Evolutionary conservation across 1,140 invertebrate genomes (phyloP).

Genomic region (Pseudoatta argentina): DNA sequence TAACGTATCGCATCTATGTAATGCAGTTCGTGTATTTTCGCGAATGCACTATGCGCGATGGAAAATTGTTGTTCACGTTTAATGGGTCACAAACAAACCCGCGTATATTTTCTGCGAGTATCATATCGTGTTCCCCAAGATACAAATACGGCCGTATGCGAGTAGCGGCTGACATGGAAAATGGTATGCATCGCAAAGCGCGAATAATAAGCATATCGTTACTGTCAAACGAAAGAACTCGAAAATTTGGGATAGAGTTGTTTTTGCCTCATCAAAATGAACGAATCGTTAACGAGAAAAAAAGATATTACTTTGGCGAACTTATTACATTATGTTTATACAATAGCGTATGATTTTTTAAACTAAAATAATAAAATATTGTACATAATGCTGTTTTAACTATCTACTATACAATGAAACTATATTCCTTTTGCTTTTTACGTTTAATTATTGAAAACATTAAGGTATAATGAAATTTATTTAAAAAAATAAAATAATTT

Average conservation of each 20-base stretch:
- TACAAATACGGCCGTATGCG: background rate
- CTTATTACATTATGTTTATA: conserved; percentile 16
- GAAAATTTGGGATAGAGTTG: background rate
- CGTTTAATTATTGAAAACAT: background rate
- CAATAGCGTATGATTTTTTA: background rate
- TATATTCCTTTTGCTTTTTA: background rate
- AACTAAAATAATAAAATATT: background rate
- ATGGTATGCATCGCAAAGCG: conserved; percentile 30
- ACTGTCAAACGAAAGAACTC: conserved; percentile 18
- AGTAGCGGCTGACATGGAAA: conserved; percentile 29
- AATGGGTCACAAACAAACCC: conserved; percentile 62
- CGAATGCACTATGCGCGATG: conserved; percentile 61
- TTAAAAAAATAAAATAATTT: background rate
- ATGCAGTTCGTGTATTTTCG: conserved; percentile 61
- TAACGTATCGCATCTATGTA: conserved; percentile 59
- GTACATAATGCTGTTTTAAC: background rate
- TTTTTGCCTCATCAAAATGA: background rate
- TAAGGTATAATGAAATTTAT: background rate
- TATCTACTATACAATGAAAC: background rate
- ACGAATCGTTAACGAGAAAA: background rate
- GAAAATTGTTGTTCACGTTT: conserved; percentile 63
- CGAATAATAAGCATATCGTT: conserved; percentile 50
- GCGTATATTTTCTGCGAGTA: conserved; percentile 54
- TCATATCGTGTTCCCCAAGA: conserved; percentile 56
- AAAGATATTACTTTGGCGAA: background rate